These are phyloP conservation scores for Platyrinchus mystaceus DNA, from an alignment of 2,797 vertebrate species.

Conservation along the genomic window DNA sequence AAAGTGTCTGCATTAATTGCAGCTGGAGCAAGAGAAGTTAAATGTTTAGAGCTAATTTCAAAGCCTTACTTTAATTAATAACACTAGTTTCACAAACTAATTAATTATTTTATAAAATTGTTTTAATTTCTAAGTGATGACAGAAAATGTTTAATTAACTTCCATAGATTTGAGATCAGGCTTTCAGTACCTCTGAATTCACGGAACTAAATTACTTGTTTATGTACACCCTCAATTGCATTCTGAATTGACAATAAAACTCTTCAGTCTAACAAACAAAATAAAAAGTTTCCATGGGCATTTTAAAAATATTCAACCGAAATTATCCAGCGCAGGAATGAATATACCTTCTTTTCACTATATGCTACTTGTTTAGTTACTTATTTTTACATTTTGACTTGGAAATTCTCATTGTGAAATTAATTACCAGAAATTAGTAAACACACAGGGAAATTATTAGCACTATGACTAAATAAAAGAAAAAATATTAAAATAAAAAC, in stretches of 20 bases:
- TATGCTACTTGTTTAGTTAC: not conserved
- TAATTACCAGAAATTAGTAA: not conserved
- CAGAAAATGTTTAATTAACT: not conserved
- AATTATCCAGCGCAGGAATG: not conserved
- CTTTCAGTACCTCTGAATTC: not conserved
- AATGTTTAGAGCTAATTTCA: not conserved
- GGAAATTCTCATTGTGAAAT: not conserved
- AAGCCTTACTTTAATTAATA: not conserved
- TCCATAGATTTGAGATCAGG: not conserved
- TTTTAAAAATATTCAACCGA: not conserved
- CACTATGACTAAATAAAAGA: not conserved
- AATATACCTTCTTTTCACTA: not conserved
- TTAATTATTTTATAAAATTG: not conserved
- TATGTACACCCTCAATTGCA: not conserved
- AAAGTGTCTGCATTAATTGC: not conserved
- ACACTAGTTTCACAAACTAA: not conserved
- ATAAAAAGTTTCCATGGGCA: accelerated
- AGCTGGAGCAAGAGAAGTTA: not conserved
- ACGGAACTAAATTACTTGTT: not conserved
- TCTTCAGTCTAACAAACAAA: not conserved
- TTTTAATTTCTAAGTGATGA: not conserved
- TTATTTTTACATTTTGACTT: not conserved
- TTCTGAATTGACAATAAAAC: not conserved
- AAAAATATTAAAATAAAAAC: accelerated
- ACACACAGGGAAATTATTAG: not conserved